Evolutionary conservation across 2,113 vertebrate genomes (phyloP).

Genomic region (Platysteira castanea): DNA sequence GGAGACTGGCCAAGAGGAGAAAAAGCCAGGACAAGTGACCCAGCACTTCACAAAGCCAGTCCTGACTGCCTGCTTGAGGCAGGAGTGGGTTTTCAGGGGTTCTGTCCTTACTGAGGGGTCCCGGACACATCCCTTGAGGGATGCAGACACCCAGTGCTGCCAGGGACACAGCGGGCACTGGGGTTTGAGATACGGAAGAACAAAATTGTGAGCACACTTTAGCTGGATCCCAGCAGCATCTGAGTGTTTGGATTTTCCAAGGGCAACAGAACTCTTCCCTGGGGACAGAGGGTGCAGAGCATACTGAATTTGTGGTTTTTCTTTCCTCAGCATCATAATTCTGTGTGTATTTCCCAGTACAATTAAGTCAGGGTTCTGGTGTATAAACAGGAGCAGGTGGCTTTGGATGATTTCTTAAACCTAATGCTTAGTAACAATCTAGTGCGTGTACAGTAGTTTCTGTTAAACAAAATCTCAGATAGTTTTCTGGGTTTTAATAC

Average conservation of each 20-base stretch:
- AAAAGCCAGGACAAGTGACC: neutral
- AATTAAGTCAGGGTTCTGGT: neutral
- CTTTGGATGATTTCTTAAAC: no score
- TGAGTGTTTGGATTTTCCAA: neutral
- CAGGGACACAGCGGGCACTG: neutral
- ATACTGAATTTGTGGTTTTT: neutral
- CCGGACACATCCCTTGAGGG: fast-evolving
- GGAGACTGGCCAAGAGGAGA: neutral
- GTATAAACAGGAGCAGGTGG: no score
- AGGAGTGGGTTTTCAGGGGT: neutral
- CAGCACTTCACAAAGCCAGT: neutral
- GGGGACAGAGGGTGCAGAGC: neutral
- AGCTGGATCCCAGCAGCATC: neutral
- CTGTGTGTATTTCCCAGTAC: neutral
- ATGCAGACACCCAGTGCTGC: neutral
- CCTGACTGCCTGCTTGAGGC: neutral
- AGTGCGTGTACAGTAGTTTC: no score
- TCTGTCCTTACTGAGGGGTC: neutral
- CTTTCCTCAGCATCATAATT: neutral
- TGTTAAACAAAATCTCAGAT: no score
- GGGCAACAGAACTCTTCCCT: neutral
- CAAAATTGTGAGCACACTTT: neutral
- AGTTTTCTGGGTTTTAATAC: no score
- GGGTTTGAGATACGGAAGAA: neutral
- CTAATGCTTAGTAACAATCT: no score